Conservation (phyloP, 2,113 vertebrate genomes). For the Alosa alosa region DNA sequence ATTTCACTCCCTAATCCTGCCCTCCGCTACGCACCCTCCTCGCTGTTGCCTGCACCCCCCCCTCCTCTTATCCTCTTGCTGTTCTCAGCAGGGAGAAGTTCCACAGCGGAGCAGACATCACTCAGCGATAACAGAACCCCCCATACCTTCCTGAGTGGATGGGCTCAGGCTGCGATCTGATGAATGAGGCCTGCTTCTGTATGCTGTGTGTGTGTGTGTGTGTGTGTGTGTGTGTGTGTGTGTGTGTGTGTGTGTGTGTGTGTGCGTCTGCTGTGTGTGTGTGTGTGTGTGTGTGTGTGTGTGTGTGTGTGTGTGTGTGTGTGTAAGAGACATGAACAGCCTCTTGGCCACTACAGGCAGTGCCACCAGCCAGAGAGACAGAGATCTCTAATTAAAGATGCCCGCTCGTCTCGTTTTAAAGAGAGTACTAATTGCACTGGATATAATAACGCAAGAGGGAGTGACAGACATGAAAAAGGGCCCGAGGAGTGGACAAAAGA, state of each 20-base stretch:
- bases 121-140: constrained; percentile 41
- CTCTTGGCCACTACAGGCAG: too few species aligned
- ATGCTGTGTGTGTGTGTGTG: constrained; percentile 20
- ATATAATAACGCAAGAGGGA: neutral
- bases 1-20: constrained; percentile 1
- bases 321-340: neutral
- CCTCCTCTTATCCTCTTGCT: neutral
- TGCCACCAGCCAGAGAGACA: constrained; percentile 27
- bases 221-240: neutral
- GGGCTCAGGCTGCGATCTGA: neutral
- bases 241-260: neutral
- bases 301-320: neutral
- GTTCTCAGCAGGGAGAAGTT: constrained; percentile 25
- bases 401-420: neutral
- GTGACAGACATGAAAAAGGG: neutral
- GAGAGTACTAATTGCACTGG: neutral
- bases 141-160: neutral
- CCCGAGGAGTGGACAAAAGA: constrained; percentile 23
- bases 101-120: constrained; percentile 45
- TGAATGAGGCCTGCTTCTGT: constrained; percentile 19
- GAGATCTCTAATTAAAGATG: neutral
- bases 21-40: neutral
- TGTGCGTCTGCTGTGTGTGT: neutral
- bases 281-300: too few species aligned
- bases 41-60: too few species aligned